phyloP scores from a whole-genome alignment of 2,113 vertebrate genomes.

The Nematolebias whitei region DNA sequence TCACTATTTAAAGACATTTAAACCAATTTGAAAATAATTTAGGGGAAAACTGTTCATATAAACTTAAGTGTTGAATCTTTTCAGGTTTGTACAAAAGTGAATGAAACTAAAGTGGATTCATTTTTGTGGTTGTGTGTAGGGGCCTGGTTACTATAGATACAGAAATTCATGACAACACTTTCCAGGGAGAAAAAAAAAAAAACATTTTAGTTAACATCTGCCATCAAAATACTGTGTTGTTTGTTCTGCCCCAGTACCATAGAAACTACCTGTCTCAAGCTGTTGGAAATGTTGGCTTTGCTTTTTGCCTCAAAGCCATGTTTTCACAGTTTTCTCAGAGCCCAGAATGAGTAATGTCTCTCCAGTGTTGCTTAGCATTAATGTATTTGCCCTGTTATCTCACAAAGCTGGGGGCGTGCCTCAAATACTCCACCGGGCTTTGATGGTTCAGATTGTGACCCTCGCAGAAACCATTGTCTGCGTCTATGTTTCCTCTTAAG shows the following conservation, averaged over 20 bases:
- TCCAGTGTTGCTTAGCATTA: constrained; percentile 53
- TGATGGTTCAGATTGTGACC: constrained; percentile 44
- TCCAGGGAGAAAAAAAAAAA: constrained; percentile 28
- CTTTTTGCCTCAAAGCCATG: constrained; percentile 58
- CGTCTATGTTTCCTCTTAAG: too few relatives aligned
- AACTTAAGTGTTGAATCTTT: too few relatives aligned
- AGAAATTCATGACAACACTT: constrained; percentile 37
- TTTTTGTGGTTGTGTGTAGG: constrained; percentile 3
- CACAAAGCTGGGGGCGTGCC: constrained; percentile 32
- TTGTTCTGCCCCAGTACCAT: constrained; percentile 65
- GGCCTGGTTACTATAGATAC: constrained; percentile 11
- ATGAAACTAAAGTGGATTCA: too few relatives aligned
- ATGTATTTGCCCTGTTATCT: constrained; percentile 51
- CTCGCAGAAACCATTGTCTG: constrained; percentile 39
- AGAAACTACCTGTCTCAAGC: constrained; percentile 73
- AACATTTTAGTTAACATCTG: constrained; percentile 54
- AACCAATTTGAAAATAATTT: too few relatives aligned
- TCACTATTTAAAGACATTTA: too few relatives aligned
- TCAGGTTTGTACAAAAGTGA: too few relatives aligned
- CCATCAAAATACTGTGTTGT: constrained; percentile 63
- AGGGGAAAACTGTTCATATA: too few relatives aligned
- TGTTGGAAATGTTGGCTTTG: constrained; percentile 62
- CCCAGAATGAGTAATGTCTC: constrained; percentile 63
- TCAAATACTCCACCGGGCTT: constrained; percentile 26
- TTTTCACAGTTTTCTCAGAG: constrained; percentile 61